Evolutionary conservation across 2,888 invertebrate genomes (phyloP).

Genomic region (Torymus auratus): DNA sequence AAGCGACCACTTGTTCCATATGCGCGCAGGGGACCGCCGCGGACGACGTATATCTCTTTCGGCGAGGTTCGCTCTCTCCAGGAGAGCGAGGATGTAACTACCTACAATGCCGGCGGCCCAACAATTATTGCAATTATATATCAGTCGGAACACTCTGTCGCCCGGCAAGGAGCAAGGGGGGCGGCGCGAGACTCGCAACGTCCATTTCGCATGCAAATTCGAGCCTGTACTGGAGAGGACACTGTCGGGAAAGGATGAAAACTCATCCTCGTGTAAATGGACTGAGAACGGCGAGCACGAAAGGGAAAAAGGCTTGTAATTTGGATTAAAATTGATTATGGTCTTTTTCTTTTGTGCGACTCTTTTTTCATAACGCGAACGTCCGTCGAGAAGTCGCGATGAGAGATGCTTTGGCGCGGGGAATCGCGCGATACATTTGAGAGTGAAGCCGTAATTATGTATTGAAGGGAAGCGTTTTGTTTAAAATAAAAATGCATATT

Average conservation of each 20-base stretch:
- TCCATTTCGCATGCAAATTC: conserved; percentile 71
- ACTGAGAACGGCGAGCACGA: conserved; percentile 6
- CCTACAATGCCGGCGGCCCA: conserved; percentile 69
- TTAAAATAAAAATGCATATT: conserved; percentile 6
- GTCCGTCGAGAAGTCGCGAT: not conserved
- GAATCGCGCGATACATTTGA: conserved; percentile 2
- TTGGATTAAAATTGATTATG: conserved; percentile 54
- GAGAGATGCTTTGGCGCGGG: not conserved
- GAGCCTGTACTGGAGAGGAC: not conserved
- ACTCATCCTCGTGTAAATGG: conserved; percentile 34
- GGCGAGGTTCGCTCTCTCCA: conserved; percentile 59
- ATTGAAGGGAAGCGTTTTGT: conserved; percentile 26
- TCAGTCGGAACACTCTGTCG: conserved; percentile 59
- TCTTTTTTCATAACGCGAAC: not conserved
- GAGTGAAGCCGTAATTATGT: conserved; percentile 15
- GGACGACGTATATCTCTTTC: conserved; percentile 62
- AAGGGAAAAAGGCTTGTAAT: conserved; percentile 49
- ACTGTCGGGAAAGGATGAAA: conserved; percentile 11
- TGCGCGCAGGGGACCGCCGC: conserved; percentile 61
- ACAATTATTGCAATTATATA: conserved; percentile 75
- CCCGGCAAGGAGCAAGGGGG: conserved; percentile 50
- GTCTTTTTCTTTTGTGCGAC: conserved; percentile 12
- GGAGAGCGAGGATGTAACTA: conserved; percentile 60
- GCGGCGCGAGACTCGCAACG: conserved; percentile 55
- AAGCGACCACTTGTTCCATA: conserved; percentile 76